A percentile compares a stretch with the other conserved stretches of the same genome.
Evolutionary conservation across 2,113 vertebrate species (phyloP).

Genomic region (Pteropus alecto): DNA sequence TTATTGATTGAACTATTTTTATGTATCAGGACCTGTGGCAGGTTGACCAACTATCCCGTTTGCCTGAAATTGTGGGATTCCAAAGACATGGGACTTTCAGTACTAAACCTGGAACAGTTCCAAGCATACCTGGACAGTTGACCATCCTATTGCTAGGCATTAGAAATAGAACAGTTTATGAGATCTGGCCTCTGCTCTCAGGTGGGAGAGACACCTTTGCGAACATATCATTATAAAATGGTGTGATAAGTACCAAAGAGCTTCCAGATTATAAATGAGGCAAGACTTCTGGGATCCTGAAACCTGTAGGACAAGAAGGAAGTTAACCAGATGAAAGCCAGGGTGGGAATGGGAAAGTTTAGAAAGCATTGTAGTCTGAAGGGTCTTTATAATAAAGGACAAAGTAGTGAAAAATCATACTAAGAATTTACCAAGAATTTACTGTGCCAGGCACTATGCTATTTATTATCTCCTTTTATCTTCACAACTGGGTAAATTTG

Average conservation of each 20-base stretch:
- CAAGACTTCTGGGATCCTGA: neutral
- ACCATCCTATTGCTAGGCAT: neutral
- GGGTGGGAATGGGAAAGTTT: neutral
- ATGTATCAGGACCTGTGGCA: neutral
- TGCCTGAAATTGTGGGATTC: neutral
- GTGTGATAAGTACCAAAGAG: neutral
- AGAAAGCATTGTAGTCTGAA: neutral
- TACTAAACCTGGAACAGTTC: neutral
- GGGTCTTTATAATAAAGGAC: neutral
- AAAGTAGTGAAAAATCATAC: neutral
- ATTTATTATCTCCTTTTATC: neutral
- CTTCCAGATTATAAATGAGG: neutral
- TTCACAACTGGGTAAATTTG: neutral
- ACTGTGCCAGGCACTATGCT: neutral
- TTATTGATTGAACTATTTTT: neutral
- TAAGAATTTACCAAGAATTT: slow-evolving; percentile 5
- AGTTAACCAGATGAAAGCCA: neutral
- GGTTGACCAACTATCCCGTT: neutral
- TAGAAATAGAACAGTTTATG: neutral
- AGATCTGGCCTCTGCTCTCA: neutral
- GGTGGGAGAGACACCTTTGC: neutral
- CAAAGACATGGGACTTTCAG: neutral
- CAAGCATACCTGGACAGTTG: neutral
- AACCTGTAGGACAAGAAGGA: neutral
- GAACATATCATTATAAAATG: neutral